Conservation (phyloP, 1,140 invertebrate genomes). For the Cephus cinctus region DNA sequence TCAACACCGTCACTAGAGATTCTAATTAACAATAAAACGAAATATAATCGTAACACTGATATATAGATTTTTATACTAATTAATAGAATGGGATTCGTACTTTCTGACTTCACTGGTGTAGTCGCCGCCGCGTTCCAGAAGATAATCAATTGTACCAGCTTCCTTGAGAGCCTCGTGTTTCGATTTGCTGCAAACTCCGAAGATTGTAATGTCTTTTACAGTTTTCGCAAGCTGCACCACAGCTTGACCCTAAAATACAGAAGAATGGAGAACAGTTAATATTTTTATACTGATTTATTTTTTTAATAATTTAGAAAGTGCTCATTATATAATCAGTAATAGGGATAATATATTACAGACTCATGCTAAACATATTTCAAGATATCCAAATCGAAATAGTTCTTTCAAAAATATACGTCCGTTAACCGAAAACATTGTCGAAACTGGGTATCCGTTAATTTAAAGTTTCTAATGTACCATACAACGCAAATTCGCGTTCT, state of each 20-base stretch:
- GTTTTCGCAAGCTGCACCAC: slow-evolving; percentile 79
- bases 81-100: slow-evolving; percentile 56
- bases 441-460: too few relatives aligned
- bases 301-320: too few relatives aligned
- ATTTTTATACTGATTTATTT: background rate
- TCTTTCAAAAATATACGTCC: too few relatives aligned
- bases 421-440: too few relatives aligned
- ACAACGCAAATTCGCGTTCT: too few relatives aligned
- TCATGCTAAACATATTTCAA: too few relatives aligned
- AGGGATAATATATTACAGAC: too few relatives aligned
- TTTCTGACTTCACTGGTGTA: slow-evolving; percentile 83
- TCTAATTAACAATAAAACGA: slow-evolving; percentile 45
- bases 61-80: slow-evolving; percentile 4
- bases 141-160: slow-evolving; percentile 69
- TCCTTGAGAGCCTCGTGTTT: slow-evolving; percentile 81
- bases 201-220: slow-evolving; percentile 78
- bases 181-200: slow-evolving; percentile 80
- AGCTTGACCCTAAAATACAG: slow-evolving; percentile 72
- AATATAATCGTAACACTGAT: slow-evolving; percentile 3
- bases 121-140: slow-evolving; percentile 74
- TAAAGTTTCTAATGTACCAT: too few relatives aligned
- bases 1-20: slow-evolving; percentile 79
- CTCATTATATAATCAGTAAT: too few relatives aligned
- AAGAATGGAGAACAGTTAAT: background rate
- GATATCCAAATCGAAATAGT: too few relatives aligned